Evolutionary conservation across 2,113 vertebrate species (phyloP).

Genomic region (Toxotes chatareus): DNA sequence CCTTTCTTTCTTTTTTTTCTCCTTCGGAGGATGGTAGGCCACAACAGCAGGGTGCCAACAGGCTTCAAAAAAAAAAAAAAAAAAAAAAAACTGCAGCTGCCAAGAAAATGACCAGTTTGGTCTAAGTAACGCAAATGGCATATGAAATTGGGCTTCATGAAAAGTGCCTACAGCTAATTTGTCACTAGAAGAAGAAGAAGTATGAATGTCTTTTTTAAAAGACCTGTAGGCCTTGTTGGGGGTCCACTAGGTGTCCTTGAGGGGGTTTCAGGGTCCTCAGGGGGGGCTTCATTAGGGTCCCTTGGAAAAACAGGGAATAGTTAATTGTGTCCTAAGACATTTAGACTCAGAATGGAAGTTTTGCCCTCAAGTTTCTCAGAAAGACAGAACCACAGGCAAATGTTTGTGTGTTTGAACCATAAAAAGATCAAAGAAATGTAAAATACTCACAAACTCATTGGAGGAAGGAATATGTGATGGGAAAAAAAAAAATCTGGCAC

Average conservation of each 20-base stretch:
- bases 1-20: conserved; percentile 27
- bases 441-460: neutral
- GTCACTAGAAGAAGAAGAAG: conserved; percentile 34
- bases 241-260: conserved; percentile 23
- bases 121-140: conserved; percentile 72
- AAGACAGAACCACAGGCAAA: neutral
- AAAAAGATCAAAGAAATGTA: neutral
- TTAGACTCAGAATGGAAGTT: neutral
- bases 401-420: neutral
- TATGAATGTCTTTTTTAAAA: conserved; percentile 52
- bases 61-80: conserved; percentile 51
- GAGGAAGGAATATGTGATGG: neutral
- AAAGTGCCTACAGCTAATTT: conserved; percentile 67
- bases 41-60: conserved; percentile 67
- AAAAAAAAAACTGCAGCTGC: conserved; percentile 63
- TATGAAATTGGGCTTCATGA: conserved; percentile 66
- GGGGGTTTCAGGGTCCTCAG: conserved; percentile 14
- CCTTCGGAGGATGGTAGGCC: conserved; percentile 46
- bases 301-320: neutral
- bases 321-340: conserved; percentile 2
- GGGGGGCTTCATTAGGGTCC: neutral
- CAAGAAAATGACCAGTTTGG: conserved; percentile 68
- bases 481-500: neutral
- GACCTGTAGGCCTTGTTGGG: conserved; percentile 7
- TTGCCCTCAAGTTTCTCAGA: neutral